phyloP scores from a whole-genome alignment of 2,888 invertebrate genomes.

The Drosophila pegasa region DNA sequence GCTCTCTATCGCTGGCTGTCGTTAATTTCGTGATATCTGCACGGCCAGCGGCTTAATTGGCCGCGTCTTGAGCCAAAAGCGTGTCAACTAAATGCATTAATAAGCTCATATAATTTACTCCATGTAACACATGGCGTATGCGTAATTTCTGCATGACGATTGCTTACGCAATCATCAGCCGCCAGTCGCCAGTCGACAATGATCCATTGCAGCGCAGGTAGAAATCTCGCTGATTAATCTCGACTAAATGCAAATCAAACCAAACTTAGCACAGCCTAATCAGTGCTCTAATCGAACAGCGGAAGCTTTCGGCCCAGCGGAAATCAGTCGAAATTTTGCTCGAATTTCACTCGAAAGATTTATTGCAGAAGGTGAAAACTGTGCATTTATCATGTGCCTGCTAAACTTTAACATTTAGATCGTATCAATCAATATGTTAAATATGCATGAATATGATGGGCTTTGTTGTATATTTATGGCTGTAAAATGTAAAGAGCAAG shows the following conservation, averaged over 20 bases:
- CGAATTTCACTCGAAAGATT: constrained; percentile 32
- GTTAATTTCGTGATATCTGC: constrained; percentile 48
- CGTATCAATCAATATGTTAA: too few species aligned
- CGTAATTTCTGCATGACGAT: constrained; percentile 31
- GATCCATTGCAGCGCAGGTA: neutral
- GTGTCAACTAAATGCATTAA: constrained; percentile 35
- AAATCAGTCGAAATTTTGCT: constrained; percentile 25
- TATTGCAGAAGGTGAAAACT: neutral
- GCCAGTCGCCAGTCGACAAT: neutral
- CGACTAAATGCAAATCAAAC: constrained; percentile 28
- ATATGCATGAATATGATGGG: neutral
- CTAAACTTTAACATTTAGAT: neutral
- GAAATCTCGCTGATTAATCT: constrained; percentile 29
- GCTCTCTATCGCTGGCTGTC: constrained; percentile 34
- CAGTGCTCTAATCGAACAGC: constrained; percentile 16
- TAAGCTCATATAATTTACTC: constrained; percentile 17
- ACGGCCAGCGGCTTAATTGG: constrained; percentile 50
- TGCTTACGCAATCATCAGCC: constrained; percentile 20
- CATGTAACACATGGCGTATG: constrained; percentile 49
- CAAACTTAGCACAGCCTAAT: constrained; percentile 12
- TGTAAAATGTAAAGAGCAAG: neutral
- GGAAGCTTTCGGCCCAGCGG: constrained; percentile 33
- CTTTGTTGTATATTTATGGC: neutral
- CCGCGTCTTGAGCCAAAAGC: constrained; percentile 38
- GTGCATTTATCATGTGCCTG: neutral